Evolutionary conservation across 1,140 invertebrate species (phyloP).

Genomic region (Rhagoletis zephyria): DNA sequence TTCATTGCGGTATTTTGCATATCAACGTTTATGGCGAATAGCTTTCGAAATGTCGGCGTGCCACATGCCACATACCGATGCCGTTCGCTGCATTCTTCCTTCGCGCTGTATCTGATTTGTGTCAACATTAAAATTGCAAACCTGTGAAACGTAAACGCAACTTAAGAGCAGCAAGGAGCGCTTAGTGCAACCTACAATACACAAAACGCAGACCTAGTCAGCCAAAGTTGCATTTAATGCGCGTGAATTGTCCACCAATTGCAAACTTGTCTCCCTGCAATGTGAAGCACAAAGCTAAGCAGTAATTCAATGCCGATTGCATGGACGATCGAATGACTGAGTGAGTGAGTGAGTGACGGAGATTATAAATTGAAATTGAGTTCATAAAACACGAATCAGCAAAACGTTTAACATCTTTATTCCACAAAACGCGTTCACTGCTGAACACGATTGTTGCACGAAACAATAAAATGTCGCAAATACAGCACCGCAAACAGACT

Average conservation of each 20-base stretch:
- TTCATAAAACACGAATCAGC: constrained; percentile 73
- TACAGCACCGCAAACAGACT: constrained; percentile 15
- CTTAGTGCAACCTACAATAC: background rate
- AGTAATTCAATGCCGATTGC: constrained; percentile 26
- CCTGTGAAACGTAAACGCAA: background rate
- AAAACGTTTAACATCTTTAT: constrained; percentile 73
- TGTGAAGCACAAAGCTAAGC: background rate
- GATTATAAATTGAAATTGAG: constrained; percentile 73
- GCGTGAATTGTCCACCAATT: background rate
- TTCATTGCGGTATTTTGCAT: background rate
- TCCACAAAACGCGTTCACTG: constrained; percentile 54
- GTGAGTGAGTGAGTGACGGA: constrained; percentile 69
- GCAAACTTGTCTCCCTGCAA: background rate
- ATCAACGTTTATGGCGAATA: background rate
- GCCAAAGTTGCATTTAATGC: background rate
- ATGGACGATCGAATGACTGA: constrained; percentile 58
- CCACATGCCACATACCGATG: background rate
- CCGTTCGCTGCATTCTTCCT: background rate
- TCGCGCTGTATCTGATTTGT: background rate
- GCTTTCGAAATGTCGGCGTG: background rate
- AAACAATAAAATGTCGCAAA: constrained; percentile 43
- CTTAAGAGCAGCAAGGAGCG: no score
- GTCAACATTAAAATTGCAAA: background rate
- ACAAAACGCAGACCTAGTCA: background rate
- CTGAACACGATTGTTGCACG: constrained; percentile 49